Evolutionary conservation across 2,113 vertebrate species (phyloP).

Genomic region (Lipotes vexillifer): DNA sequence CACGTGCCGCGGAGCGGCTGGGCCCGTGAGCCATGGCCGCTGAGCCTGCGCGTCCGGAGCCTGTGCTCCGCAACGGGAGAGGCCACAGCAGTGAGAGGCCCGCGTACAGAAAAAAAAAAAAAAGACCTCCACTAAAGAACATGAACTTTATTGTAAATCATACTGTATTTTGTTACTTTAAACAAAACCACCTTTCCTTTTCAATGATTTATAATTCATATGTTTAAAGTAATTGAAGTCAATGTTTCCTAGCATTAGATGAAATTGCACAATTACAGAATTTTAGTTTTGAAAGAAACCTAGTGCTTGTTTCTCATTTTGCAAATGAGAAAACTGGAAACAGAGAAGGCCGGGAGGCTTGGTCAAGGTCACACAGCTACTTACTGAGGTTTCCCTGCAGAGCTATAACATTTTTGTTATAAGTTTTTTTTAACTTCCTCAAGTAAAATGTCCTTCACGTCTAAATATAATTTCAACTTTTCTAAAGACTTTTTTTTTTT

Average conservation of each 20-base stretch:
- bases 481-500: constrained; percentile 28
- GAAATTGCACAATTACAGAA: not conserved
- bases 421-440: constrained; percentile 13
- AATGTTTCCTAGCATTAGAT: not conserved
- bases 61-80: no score
- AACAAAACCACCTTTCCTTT: not conserved
- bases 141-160: not conserved
- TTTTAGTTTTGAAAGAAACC: constrained; percentile 4
- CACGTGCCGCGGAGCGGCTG: no score
- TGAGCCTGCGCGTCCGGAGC: no score
- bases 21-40: no score
- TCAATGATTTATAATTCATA: not conserved
- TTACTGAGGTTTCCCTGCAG: not conserved
- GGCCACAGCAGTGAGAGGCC: no score
- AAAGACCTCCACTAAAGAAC: not conserved
- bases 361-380: not conserved
- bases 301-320: not conserved
- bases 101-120: no score
- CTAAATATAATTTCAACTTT: constrained; percentile 10
- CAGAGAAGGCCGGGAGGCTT: not conserved
- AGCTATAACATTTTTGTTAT: not conserved
- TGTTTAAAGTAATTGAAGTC: constrained; percentile 1
- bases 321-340: not conserved
- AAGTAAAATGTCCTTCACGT: constrained; percentile 37
- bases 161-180: not conserved